Percentiles rank a stretch among this genome's conserved stretches.
Conservation (phyloP, 2,888 invertebrate species). For the Dryocosmus kuriphilus region DNA sequence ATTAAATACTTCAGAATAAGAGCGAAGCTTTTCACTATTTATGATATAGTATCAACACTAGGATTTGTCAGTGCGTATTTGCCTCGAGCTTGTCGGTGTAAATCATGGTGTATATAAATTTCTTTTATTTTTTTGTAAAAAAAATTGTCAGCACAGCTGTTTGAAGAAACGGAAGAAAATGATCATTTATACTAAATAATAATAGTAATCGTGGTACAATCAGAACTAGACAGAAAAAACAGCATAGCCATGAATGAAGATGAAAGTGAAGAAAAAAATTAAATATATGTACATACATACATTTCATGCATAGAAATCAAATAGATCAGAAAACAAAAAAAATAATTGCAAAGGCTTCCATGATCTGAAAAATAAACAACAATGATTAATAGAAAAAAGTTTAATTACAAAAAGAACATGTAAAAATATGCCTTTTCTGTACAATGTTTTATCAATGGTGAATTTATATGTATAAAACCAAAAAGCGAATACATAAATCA, state of each 20-base stretch:
- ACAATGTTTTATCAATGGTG: not conserved
- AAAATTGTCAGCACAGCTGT: conserved; percentile 24
- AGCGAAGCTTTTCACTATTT: conserved; percentile 70
- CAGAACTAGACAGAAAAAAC: conserved; percentile 16
- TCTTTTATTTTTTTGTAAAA: conserved; percentile 34
- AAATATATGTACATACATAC: not conserved
- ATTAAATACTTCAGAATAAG: conserved; percentile 73
- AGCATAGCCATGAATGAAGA: not conserved
- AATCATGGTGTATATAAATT: not conserved
- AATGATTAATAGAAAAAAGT: not conserved
- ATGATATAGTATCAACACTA: conserved; percentile 57
- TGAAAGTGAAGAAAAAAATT: conserved; percentile 18
- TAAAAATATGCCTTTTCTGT: not conserved
- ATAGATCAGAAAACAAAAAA: not conserved
- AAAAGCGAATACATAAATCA: not conserved
- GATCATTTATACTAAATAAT: conserved; percentile 17
- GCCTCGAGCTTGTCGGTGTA: conserved; percentile 43
- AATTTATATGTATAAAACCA: not conserved
- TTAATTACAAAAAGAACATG: not conserved
- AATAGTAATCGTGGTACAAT: conserved; percentile 10
- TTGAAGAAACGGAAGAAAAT: conserved; percentile 41
- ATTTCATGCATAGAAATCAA: not conserved
- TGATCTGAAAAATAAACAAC: not conserved
- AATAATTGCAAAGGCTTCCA: conserved; percentile 9
- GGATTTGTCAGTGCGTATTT: conserved; percentile 38